Conservation (phyloP, 2,797 vertebrate species). For the Tenualosa thibaudeaui region DNA sequence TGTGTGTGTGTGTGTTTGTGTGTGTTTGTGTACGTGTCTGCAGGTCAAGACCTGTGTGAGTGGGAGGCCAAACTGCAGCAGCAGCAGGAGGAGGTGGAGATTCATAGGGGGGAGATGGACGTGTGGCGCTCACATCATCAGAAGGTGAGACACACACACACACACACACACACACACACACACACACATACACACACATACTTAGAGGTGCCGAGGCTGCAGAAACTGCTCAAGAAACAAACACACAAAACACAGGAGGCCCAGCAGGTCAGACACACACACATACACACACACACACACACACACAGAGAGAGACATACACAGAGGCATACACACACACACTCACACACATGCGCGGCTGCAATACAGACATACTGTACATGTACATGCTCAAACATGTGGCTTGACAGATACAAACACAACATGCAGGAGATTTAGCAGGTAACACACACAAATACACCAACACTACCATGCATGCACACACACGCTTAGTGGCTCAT, state of each 20-base stretch:
- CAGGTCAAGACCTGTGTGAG: conserved; percentile 75
- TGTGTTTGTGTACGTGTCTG: conserved; percentile 1
- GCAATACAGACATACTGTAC: no score
- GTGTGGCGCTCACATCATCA: conserved; percentile 57
- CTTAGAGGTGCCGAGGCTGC: conserved; percentile 60
- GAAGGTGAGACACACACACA: no score
- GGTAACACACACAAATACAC: no score
- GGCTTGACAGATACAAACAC: no score
- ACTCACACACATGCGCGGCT: no score
- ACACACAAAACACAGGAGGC: conserved; percentile 19
- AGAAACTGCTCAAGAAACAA: not conserved
- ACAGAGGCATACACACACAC: not conserved
- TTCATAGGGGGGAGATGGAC: conserved; percentile 67
- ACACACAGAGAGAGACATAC: not conserved
- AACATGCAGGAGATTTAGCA: no score
- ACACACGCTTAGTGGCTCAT: no score
- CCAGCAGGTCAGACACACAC: conserved; percentile 63
- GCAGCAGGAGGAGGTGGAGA: conserved; percentile 59
- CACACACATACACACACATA: no score
- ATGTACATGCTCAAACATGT: no score
- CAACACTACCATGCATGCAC: no score
- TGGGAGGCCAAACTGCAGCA: conserved; percentile 66
- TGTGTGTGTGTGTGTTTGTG: not conserved
- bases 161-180: no score
- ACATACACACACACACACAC: not conserved